Conservation (phyloP, 2,113 vertebrate genomes). For the Triplophysa rosa region DNA sequence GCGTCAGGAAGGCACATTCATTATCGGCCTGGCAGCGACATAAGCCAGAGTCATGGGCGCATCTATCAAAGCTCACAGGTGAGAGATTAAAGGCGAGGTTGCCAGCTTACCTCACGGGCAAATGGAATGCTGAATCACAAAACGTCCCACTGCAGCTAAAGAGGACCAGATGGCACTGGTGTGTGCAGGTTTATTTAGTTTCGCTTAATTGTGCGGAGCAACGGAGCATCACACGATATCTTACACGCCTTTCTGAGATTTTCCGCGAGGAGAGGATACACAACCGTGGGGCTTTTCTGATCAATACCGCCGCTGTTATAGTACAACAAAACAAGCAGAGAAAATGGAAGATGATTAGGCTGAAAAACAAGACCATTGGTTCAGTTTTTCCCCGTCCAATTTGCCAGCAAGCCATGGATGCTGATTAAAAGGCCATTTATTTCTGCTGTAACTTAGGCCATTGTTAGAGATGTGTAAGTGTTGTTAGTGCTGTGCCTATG, state of each 20-base stretch:
- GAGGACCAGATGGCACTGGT: background rate
- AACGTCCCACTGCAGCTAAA: background rate
- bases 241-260: background rate
- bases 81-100: constrained; percentile 9
- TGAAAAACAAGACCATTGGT: constrained; percentile 36
- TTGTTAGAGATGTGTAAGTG: constrained; percentile 8
- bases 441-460: constrained; percentile 40
- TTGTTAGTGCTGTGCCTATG: background rate
- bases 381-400: constrained; percentile 8
- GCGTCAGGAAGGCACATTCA: constrained; percentile 37
- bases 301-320: constrained; percentile 36
- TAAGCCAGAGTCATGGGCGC: constrained; percentile 32
- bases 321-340: constrained; percentile 11
- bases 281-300: constrained; percentile 1
- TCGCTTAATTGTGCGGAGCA: background rate
- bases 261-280: background rate
- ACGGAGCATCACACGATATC: background rate
- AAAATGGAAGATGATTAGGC: constrained; percentile 43
- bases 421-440: constrained; percentile 38
- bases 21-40: constrained; percentile 32
- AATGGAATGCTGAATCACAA: background rate
- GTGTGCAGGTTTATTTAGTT: background rate
- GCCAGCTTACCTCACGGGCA: constrained; percentile 20
- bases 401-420: constrained; percentile 9
- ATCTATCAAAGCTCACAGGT: constrained; percentile 47